Conservation (phyloP, 2,888 invertebrate species). For the Oxytorus armatus region DNA sequence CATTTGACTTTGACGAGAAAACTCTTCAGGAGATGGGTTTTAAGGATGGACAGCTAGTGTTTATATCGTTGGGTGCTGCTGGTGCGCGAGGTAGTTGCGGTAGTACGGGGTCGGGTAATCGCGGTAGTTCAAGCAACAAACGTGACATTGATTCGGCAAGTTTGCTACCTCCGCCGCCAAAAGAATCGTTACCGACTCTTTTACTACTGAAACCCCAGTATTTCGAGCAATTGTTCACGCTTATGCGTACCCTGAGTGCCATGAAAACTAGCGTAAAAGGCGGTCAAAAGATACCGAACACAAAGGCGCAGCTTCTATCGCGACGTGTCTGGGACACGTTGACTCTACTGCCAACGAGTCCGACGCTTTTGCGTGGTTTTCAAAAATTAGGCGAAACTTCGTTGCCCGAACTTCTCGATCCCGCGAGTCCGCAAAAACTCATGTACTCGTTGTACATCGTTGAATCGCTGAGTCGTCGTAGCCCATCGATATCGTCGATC, state of each 20-base stretch:
- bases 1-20: slow-evolving; percentile 96
- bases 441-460: slow-evolving; percentile 98
- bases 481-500: slow-evolving; percentile 63
- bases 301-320: slow-evolving; percentile 93
- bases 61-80: slow-evolving; percentile 94
- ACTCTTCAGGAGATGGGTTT: slow-evolving; percentile 96
- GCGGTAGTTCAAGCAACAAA: slow-evolving; percentile 85
- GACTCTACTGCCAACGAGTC: slow-evolving; percentile 95
- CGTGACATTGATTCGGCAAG: slow-evolving; percentile 93
- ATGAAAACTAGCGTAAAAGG: slow-evolving; percentile 92
- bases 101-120: slow-evolving; percentile 81
- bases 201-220: slow-evolving; percentile 93
- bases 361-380: slow-evolving; percentile 93
- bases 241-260: slow-evolving; percentile 95
- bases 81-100: slow-evolving; percentile 87
- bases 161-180: slow-evolving; percentile 93
- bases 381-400: slow-evolving; percentile 90
- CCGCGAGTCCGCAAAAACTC: slow-evolving; percentile 95
- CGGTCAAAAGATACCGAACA: slow-evolving; percentile 90
- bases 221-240: slow-evolving; percentile 95
- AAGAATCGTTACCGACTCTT: slow-evolving; percentile 94
- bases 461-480: slow-evolving; percentile 88
- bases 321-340: slow-evolving; percentile 97
- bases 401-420: slow-evolving; percentile 92
- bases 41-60: slow-evolving; percentile 97